Evolutionary conservation across 1,140 invertebrate species (phyloP), one percentile per base, ranked within the genome.

Genomic region (Cydia pomonella): DNA sequence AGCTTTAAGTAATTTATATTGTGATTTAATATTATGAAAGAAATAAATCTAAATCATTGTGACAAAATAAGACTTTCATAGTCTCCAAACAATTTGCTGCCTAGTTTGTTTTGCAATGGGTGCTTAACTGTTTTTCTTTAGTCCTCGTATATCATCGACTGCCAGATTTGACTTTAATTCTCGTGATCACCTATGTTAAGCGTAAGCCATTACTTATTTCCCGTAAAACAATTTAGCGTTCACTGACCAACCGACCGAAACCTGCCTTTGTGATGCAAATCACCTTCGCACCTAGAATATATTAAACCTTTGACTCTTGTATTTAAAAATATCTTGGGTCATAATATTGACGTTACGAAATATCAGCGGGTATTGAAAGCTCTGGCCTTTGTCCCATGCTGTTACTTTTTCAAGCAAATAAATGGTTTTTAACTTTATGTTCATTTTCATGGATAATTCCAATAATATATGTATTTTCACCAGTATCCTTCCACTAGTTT

Each of bases 221-320:
- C 27, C 53, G 53, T n/a, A n/a, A 59, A 59, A 21, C 21, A 59
- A 12, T 23, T 59, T 59, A 59, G 18, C 44, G 4, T n/a, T 41
- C 38, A 29, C 41, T 73, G 44, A 23, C 47, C 72, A 69, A 41
- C 64, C 50, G 59, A 64, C 64, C 64, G 29, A 53, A 62, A 18
- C 47, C 21, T 1, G 25, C 66, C 53, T 77, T 77, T 77, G 76
- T 77, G 9, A 76, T 76, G 75, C 72, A 76, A 76, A 76, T 76
- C 27, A 27, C 33, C 33, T 73, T 73, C 62, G 50, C 72, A 29
- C 64, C 64, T 69, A 33, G 64, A 69, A 41, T 69, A 33, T 29
- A 41, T 69, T 69, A 38, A 38, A 69, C 64, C 64, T 69, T 41
- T 69, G n/a, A 38, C 64, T 69, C 23, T 41, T 69, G 64, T 69